Percentiles rank a stretch among this genome's conserved stretches.
phyloP scores from a whole-genome alignment of 2,797 vertebrate species.

The Liasis olivaceus region DNA sequence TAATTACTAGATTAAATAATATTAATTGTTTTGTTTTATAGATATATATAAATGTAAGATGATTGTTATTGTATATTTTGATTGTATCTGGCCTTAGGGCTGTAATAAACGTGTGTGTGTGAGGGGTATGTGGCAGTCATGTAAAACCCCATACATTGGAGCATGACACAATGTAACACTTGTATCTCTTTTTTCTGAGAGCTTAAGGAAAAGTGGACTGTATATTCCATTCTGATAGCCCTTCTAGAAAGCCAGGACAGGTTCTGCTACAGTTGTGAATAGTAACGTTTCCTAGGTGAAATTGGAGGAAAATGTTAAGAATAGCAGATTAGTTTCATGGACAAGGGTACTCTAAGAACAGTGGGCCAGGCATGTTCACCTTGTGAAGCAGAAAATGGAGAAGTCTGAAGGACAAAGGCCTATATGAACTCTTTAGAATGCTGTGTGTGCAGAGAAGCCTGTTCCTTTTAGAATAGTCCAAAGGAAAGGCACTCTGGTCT shows the following conservation, averaged over 20 bases:
- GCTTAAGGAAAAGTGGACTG: not conserved
- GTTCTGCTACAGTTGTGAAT: not conserved
- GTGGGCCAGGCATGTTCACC: not conserved
- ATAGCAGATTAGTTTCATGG: not conserved
- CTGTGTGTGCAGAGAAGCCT: not conserved
- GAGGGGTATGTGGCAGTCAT: not conserved
- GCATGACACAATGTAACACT: not conserved
- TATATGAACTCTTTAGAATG: not conserved
- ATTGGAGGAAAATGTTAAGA: not conserved
- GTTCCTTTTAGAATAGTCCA: not conserved
- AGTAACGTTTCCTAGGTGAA: not conserved
- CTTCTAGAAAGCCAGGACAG: not conserved
- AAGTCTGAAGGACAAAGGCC: not conserved
- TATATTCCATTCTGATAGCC: not conserved
- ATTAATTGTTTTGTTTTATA: too few relatives aligned
- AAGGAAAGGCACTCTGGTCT: not conserved
- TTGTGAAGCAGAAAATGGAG: not conserved
- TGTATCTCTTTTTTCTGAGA: not conserved
- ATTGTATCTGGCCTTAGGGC: too few relatives aligned
- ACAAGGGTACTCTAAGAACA: not conserved
- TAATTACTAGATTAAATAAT: too few relatives aligned
- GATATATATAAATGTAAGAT: too few relatives aligned
- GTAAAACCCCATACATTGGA: not conserved
- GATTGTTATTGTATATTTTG: too few relatives aligned
- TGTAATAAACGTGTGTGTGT: too few relatives aligned